A percentile compares a stretch with the other conserved stretches of the same genome.
Conservation (phyloP, 2,888 invertebrate species). For the Perizoma affinitatum region DNA sequence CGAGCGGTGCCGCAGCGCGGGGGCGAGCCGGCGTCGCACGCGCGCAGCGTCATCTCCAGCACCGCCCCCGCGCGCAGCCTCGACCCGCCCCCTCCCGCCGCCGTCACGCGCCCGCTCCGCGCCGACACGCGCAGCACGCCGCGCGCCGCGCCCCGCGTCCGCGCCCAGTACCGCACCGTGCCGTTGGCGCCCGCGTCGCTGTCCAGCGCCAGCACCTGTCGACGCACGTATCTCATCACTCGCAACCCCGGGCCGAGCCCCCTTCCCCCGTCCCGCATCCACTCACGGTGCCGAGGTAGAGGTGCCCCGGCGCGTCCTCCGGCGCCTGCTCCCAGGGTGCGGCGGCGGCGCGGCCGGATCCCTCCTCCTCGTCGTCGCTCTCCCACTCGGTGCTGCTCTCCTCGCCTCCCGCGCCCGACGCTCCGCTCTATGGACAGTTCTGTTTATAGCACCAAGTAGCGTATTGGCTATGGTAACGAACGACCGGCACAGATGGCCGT, state of each 20-base stretch:
- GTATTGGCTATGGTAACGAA: conserved; percentile 15
- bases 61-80: conserved; percentile 85
- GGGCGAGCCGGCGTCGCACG: conserved; percentile 91
- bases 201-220: conserved; percentile 92
- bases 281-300: conserved; percentile 64
- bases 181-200: conserved; percentile 92
- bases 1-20: conserved; percentile 90
- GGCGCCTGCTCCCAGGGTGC: conserved; percentile 52
- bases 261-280: not conserved
- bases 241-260: not conserved
- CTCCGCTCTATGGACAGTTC: too few relatives aligned
- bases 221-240: not conserved
- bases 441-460: too few relatives aligned
- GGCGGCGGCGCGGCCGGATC: conserved; percentile 50
- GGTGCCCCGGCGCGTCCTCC: conserved; percentile 47
- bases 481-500: too few relatives aligned
- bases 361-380: conserved; percentile 60
- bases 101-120: conserved; percentile 91
- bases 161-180: conserved; percentile 89
- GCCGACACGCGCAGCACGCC: conserved; percentile 93
- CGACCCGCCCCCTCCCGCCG: conserved; percentile 76
- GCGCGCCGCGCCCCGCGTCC: conserved; percentile 88
- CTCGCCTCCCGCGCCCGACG: conserved; percentile 34
- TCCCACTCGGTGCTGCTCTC: conserved; percentile 51
- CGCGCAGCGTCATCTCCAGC: conserved; percentile 86